phyloP scores from a whole-genome alignment of 1,140 invertebrate genomes.

The Ruditapes philippinarum region DNA sequence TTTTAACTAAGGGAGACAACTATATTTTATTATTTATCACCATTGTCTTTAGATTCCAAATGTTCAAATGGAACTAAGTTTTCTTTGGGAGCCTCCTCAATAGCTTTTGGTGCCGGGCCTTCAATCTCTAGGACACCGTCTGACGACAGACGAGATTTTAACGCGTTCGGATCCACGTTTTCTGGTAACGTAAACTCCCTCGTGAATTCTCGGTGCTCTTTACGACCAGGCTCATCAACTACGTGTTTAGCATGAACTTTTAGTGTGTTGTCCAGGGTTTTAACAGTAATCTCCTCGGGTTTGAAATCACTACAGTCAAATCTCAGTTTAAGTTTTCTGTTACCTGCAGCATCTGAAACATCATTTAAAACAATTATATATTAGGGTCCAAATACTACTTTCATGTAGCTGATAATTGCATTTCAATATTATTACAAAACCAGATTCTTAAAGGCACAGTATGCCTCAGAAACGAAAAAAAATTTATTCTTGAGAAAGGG shows the following conservation, averaged over 20 bases:
- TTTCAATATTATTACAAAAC: too few species aligned
- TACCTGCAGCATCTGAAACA: conserved; percentile 76
- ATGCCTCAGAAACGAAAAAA: too few species aligned
- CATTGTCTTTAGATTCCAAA: background rate
- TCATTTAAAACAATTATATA: conserved; percentile 59
- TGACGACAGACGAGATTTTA: conserved; percentile 80
- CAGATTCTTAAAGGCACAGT: too few species aligned
- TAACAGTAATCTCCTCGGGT: conserved; percentile 84
- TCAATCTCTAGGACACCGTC: conserved; percentile 84
- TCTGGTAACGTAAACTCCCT: conserved; percentile 81
- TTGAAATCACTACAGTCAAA: conserved; percentile 84
- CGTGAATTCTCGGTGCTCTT: conserved; percentile 82
- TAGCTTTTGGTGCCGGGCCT: conserved; percentile 79
- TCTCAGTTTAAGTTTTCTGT: conserved; percentile 80
- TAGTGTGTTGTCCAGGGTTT: conserved; percentile 80
- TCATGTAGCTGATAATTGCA: too few species aligned
- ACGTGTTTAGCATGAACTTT: conserved; percentile 81
- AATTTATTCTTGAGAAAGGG: too few species aligned
- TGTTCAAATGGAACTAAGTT: conserved; percentile 80
- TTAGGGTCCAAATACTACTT: too few species aligned
- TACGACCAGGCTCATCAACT: conserved; percentile 76
- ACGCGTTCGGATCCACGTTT: conserved; percentile 80
- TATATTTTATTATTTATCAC: background rate
- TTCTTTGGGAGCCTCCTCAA: conserved; percentile 78
- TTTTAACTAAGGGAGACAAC: background rate